These are phyloP conservation scores for Limosa lapponica DNA, from an alignment of 2,797 vertebrate species.

Conservation along the genomic window DNA sequence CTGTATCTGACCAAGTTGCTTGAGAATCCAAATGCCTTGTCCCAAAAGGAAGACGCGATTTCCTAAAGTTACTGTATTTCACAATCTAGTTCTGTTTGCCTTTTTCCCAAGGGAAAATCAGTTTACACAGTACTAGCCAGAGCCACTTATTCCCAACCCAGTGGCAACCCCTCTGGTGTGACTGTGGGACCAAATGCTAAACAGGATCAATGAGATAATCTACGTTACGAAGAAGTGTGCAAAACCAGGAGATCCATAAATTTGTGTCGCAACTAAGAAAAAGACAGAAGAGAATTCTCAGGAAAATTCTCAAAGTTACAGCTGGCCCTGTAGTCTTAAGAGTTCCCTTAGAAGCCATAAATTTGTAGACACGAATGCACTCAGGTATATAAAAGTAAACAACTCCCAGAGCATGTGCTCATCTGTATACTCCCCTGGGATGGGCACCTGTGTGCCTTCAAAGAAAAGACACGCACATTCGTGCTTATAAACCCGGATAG, in stretches of 20 bases:
- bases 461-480: background rate
- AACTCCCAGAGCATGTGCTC: background rate
- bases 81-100: background rate
- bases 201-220: background rate
- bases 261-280: background rate
- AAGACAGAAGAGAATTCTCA: background rate
- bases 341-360: background rate
- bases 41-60: background rate
- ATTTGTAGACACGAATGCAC: background rate
- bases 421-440: background rate
- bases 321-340: background rate
- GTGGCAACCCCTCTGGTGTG: background rate
- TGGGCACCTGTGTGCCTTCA: background rate
- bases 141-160: background rate
- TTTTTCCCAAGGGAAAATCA: background rate
- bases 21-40: background rate
- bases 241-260: background rate
- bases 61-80: background rate
- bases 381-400: background rate
- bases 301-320: background rate
- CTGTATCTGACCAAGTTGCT: background rate
- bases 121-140: background rate
- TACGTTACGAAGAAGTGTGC: background rate
- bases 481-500: background rate
- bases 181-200: background rate